A percentile compares a stretch with the other conserved stretches of the same genome.
phyloP scores from a whole-genome alignment of 2,113 vertebrate genomes.

The Danionella cerebrum region DNA sequence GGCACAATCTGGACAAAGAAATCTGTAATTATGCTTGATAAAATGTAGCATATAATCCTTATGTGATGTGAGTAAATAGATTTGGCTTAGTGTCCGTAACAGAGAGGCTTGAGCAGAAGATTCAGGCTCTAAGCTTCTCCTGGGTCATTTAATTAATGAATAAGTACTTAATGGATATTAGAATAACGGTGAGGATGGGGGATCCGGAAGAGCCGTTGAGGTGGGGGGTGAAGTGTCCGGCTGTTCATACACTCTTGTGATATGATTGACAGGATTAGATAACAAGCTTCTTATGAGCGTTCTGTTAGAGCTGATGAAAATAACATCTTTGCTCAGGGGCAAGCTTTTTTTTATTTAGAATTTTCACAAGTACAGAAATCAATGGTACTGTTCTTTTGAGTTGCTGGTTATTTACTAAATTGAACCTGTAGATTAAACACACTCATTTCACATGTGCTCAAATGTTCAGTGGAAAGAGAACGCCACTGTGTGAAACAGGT shows the following conservation, averaged over 20 bases:
- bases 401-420: no score
- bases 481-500: no score
- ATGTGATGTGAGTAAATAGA: constrained; percentile 11
- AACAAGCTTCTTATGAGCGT: background rate
- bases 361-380: no score
- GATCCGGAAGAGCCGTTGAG: background rate
- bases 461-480: no score
- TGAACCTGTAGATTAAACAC: no score
- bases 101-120: background rate
- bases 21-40: background rate
- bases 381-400: no score
- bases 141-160: constrained; percentile 16
- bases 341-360: no score
- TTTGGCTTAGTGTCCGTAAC: constrained; percentile 6
- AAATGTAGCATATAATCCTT: constrained; percentile 12
- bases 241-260: constrained; percentile 1
- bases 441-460: no score
- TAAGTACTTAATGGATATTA: constrained; percentile 20
- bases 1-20: background rate
- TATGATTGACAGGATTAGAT: constrained; percentile 12
- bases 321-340: background rate
- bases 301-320: background rate
- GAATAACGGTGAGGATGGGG: background rate
- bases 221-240: background rate
- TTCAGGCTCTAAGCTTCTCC: constrained; percentile 10